Conservation (phyloP, 1,140 invertebrate genomes). For the Polypedilum pembai region DNA sequence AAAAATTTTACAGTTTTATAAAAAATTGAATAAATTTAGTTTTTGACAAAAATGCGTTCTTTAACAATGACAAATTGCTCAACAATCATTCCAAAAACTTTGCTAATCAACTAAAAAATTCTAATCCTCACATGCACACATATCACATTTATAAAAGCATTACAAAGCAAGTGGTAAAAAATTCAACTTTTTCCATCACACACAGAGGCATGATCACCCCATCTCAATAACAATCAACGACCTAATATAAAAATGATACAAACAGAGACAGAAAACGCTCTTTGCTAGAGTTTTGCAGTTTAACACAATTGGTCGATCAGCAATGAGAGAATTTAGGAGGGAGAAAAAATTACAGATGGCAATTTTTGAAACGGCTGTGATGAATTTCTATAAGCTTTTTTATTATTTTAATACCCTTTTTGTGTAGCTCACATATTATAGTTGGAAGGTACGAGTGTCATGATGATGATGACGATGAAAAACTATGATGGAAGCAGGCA, state of each 20-base stretch:
- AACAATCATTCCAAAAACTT: too few relatives aligned
- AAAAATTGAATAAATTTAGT: too few relatives aligned
- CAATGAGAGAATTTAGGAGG: background rate
- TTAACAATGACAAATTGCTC: too few relatives aligned
- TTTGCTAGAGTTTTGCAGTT: background rate
- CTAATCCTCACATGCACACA: slow-evolving; percentile 1
- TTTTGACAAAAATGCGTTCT: too few relatives aligned
- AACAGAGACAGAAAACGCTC: background rate
- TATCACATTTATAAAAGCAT: background rate
- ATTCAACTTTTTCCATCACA: background rate
- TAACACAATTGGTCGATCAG: slow-evolving; percentile 7
- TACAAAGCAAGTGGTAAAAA: background rate
- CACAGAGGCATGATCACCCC: background rate
- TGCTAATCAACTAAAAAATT: background rate
- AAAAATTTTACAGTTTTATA: too few relatives aligned
- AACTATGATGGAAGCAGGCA: background rate
- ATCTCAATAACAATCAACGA: background rate
- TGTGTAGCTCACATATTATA: background rate
- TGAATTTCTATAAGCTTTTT: slow-evolving; percentile 28
- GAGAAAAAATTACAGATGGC: slow-evolving; percentile 20
- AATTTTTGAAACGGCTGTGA: slow-evolving; percentile 11
- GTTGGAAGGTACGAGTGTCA: slow-evolving; percentile 2
- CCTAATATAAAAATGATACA: background rate
- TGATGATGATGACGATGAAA: too few relatives aligned
- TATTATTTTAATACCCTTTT: slow-evolving; percentile 29